phyloP scores from a whole-genome alignment of 92 coral and sea anemone genomes.

The Bergia puertoricense region DNA sequence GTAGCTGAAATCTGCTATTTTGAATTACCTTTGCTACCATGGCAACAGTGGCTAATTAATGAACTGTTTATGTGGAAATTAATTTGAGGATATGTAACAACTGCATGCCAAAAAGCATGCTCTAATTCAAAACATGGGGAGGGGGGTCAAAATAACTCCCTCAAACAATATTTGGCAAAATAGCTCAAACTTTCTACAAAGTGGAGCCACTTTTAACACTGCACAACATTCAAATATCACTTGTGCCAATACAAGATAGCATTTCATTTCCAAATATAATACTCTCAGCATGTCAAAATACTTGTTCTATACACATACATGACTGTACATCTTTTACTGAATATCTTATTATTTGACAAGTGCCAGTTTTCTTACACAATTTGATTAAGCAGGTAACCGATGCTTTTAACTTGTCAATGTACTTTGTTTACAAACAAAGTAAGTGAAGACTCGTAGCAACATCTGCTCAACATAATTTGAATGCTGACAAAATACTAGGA shows the following conservation, averaged over 20 bases:
- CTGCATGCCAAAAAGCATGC: too few species aligned
- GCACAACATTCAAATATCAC: neutral
- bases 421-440: neutral
- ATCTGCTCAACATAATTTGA: neutral
- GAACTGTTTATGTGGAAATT: too few species aligned
- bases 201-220: too few species aligned
- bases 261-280: constrained; percentile 12
- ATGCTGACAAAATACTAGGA: neutral
- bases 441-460: neutral
- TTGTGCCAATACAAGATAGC: neutral
- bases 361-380: neutral
- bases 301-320: constrained; percentile 3
- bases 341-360: neutral
- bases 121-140: too few species aligned
- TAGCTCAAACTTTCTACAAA: too few species aligned
- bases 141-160: too few species aligned
- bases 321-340: neutral
- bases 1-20: too few species aligned
- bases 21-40: too few species aligned
- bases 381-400: neutral
- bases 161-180: too few species aligned
- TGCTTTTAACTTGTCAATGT: neutral
- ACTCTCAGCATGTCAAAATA: constrained; percentile 23
- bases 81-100: too few species aligned
- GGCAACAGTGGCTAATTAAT: too few species aligned